Conservation (phyloP, 2,113 vertebrate genomes). For the Pagrus major region DNA sequence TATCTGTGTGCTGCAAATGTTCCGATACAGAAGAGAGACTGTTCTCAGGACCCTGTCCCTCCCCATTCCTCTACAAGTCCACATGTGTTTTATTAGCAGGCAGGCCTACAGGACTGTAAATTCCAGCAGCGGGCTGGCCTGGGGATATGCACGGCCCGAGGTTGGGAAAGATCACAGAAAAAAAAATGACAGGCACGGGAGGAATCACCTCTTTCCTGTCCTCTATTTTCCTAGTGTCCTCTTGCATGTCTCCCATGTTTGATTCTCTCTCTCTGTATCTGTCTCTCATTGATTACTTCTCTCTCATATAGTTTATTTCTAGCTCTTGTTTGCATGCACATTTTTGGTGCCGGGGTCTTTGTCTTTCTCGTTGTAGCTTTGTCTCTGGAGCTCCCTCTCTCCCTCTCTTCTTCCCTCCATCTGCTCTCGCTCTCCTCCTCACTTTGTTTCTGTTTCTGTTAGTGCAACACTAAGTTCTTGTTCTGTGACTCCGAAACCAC, state of each 20-base stretch:
- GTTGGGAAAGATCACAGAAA: conserved; percentile 60
- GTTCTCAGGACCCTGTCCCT: conserved; percentile 65
- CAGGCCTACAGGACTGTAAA: conserved; percentile 80
- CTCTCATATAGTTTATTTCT: conserved; percentile 17
- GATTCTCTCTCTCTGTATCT: neutral
- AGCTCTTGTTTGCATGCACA: conserved; percentile 18
- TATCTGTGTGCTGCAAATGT: conserved; percentile 20
- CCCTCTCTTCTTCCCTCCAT: conserved; percentile 15
- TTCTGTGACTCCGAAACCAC: conserved; percentile 61
- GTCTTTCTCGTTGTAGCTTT: conserved; percentile 20
- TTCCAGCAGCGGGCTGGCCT: conserved; percentile 70
- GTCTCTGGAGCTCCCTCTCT: neutral
- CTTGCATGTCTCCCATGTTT: neutral
- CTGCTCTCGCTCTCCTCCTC: conserved; percentile 24
- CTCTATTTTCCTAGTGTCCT: neutral
- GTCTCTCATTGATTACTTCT: conserved; percentile 9
- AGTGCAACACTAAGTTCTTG: conserved; percentile 48
- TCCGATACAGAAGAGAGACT: conserved; percentile 55
- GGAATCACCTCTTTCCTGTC: conserved; percentile 41
- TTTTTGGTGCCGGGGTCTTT: conserved; percentile 14
- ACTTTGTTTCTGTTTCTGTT: conserved; percentile 54
- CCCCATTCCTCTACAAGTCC: conserved; percentile 82
- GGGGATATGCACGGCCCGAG: conserved; percentile 64
- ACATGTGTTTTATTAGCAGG: conserved; percentile 85
- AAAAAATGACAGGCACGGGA: conserved; percentile 44